Conservation (phyloP, 2,113 vertebrate species). For the Ibidorhyncha struthersii region DNA sequence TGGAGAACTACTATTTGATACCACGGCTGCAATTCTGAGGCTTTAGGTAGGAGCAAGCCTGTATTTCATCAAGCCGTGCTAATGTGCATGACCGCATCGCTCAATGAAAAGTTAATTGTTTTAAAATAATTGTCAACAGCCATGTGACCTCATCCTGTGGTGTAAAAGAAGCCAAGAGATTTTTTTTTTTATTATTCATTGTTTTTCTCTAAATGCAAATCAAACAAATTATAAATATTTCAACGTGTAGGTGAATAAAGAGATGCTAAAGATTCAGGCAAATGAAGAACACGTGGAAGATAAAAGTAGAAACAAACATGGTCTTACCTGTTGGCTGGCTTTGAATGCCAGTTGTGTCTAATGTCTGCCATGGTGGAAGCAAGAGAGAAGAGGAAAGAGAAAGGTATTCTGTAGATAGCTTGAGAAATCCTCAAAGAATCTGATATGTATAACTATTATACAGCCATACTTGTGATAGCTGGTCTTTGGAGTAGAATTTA, state of each 20-base stretch:
- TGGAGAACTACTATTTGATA: neutral
- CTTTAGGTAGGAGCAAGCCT: neutral
- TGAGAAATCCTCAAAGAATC: neutral
- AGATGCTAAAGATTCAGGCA: neutral
- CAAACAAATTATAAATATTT: neutral
- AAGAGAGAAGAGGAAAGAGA: neutral
- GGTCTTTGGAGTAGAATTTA: neutral
- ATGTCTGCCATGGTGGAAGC: neutral
- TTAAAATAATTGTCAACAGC: slow-evolving; percentile 10
- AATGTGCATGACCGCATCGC: neutral
- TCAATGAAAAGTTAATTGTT: slow-evolving; percentile 3
- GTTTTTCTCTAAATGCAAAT: neutral
- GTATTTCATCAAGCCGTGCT: neutral
- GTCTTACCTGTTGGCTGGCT: neutral
- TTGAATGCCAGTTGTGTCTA: neutral
- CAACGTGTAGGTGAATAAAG: neutral
- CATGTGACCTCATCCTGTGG: neutral
- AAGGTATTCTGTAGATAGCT: neutral
- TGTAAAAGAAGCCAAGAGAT: neutral
- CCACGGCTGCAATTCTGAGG: neutral
- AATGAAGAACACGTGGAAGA: neutral
- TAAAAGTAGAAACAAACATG: neutral
- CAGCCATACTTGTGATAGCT: neutral
- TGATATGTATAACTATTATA: neutral
- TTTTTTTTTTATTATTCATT: neutral